A percentile compares a stretch with the other conserved stretches of the same genome.
These are phyloP conservation scores for Fissipunctia ypsillon DNA, from an alignment of 2,888 invertebrate species.

Conservation along the genomic window DNA sequence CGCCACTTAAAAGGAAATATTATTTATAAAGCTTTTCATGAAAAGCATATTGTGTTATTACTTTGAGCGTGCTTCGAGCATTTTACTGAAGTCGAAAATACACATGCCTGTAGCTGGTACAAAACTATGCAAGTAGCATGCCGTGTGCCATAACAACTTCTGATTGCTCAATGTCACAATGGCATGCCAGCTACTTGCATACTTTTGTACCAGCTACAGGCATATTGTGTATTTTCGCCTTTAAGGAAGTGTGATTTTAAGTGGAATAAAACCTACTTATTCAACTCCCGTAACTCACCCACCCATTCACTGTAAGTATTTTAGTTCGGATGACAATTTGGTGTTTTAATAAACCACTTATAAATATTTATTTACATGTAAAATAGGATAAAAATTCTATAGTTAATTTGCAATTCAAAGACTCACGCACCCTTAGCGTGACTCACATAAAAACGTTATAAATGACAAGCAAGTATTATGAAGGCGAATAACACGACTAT, in stretches of 20 bases:
- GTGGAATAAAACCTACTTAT: neutral
- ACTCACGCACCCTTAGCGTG: constrained; percentile 6
- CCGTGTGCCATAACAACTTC: no score
- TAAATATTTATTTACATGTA: neutral
- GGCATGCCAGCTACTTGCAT: no score
- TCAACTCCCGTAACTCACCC: neutral
- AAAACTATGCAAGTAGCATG: no score
- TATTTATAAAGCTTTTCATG: neutral
- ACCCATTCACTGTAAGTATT: neutral
- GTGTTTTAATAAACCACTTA: neutral
- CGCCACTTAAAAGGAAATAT: neutral
- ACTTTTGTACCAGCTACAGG: no score
- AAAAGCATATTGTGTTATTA: neutral
- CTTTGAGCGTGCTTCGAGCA: neutral
- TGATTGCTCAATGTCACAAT: no score
- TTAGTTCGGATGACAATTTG: neutral
- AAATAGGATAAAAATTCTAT: constrained; percentile 11
- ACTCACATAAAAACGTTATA: constrained; percentile 17
- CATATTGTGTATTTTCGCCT: no score
- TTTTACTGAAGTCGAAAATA: no score
- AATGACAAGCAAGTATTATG: constrained; percentile 17
- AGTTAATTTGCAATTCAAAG: constrained; percentile 37
- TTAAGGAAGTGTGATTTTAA: neutral
- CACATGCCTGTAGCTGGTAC: no score
- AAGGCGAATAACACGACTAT: neutral